phyloP scores from a whole-genome alignment of 2,888 invertebrate genomes.

The Drosophila anceps region DNA sequence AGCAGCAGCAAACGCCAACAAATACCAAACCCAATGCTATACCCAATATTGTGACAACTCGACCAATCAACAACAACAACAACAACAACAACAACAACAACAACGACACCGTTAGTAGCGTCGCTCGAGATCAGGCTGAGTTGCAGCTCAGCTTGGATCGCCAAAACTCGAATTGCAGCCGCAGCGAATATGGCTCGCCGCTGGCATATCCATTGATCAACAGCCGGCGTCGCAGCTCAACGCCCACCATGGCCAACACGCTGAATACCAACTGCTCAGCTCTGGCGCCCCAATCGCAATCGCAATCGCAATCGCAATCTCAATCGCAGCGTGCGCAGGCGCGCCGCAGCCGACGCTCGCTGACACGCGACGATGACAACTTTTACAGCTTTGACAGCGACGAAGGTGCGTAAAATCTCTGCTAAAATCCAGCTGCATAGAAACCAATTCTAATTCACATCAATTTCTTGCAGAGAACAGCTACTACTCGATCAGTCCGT shows the following conservation, averaged over 20 bases:
- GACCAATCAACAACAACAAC: constrained; percentile 33
- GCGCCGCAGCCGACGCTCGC: constrained; percentile 75
- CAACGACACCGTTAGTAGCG: too few species aligned
- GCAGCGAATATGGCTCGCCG: constrained; percentile 83
- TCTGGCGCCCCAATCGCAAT: constrained; percentile 3
- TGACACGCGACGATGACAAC: constrained; percentile 83
- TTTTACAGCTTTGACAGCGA: constrained; percentile 85
- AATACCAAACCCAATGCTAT: constrained; percentile 41
- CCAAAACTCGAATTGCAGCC: constrained; percentile 71
- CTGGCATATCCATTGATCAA: constrained; percentile 71
- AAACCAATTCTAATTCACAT: neutral
- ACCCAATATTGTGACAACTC: constrained; percentile 58
- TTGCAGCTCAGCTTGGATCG: constrained; percentile 49
- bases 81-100: constrained; percentile 4
- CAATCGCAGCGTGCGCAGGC: constrained; percentile 29
- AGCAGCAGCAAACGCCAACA: constrained; percentile 44
- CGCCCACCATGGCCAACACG: constrained; percentile 51
- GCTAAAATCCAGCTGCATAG: neutral
- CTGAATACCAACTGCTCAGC: neutral
- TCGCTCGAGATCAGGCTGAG: neutral
- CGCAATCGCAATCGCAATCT: constrained; percentile 19
- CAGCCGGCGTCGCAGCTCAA: constrained; percentile 67
- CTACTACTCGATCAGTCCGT: constrained; percentile 82
- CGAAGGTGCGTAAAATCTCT: constrained; percentile 72
- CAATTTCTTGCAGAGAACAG: constrained; percentile 74